phyloP scores from a whole-genome alignment of 2,888 invertebrate species.

The Aspidiotus destructor region DNA sequence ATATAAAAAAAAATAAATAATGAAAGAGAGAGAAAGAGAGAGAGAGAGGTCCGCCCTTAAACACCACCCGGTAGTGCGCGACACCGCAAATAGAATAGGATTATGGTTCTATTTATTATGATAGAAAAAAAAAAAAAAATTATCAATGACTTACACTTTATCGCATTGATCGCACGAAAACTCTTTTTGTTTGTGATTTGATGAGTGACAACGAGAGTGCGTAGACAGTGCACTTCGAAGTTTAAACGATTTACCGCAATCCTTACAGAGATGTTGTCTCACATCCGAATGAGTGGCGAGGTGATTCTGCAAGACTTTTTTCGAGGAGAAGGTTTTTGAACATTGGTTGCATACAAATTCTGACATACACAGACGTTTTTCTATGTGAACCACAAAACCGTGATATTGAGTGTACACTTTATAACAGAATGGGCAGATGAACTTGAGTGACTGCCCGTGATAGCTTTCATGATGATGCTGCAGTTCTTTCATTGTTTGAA shows the following conservation, averaged over 20 bases:
- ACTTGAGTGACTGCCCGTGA: constrained; percentile 55
- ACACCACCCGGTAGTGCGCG: too few species aligned
- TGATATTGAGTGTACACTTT: constrained; percentile 53
- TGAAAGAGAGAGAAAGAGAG: too few species aligned
- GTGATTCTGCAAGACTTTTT: constrained; percentile 46
- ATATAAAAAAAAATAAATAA: too few species aligned
- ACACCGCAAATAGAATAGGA: background rate
- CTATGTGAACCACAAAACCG: constrained; percentile 55
- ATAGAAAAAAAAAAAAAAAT: constrained; percentile 3
- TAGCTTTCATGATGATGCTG: constrained; percentile 52
- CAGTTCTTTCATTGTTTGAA: constrained; percentile 46
- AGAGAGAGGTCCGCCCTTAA: too few species aligned
- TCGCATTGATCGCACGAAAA: constrained; percentile 52
- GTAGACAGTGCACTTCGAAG: constrained; percentile 49
- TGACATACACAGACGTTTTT: constrained; percentile 44
- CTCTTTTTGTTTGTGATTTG: constrained; percentile 49
- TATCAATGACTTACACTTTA: constrained; percentile 42
- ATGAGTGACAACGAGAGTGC: constrained; percentile 50
- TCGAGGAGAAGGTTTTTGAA: constrained; percentile 49
- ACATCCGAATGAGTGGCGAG: constrained; percentile 47
- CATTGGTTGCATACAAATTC: constrained; percentile 47
- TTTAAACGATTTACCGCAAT: constrained; percentile 50
- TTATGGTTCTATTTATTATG: constrained; percentile 12
- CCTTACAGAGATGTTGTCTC: constrained; percentile 46
- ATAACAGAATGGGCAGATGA: constrained; percentile 58